A percentile compares a stretch with the other conserved stretches of the same genome.
Conservation (phyloP, 2,888 invertebrate species). For the Ornithoptera priamus region DNA sequence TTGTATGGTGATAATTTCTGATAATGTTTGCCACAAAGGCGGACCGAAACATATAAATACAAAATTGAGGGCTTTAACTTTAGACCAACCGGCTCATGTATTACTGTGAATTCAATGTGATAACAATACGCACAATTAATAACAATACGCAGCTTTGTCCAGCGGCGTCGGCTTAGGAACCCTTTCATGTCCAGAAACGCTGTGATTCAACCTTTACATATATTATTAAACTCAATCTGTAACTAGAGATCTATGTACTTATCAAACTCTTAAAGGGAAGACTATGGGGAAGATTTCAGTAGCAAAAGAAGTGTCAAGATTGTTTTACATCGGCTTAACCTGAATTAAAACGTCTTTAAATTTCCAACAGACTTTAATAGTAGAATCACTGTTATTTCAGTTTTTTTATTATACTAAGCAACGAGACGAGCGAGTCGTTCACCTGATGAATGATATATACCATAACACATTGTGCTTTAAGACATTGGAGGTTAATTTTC, state of each 20-base stretch:
- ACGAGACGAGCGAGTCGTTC: too few relatives aligned
- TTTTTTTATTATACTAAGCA: too few relatives aligned
- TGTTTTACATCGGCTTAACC: background rate
- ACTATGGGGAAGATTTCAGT: background rate
- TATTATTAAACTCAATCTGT: background rate
- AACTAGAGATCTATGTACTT: background rate
- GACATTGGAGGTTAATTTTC: too few relatives aligned
- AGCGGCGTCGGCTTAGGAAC: background rate
- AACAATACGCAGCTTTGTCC: background rate
- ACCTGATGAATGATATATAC: too few relatives aligned
- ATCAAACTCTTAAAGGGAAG: background rate
- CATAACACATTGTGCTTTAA: too few relatives aligned
- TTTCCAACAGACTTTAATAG: background rate
- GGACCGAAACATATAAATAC: slow-evolving; percentile 12
- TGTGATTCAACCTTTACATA: background rate
- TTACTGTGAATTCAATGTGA: slow-evolving; percentile 9
- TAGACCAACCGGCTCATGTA: background rate
- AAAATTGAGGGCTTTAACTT: slow-evolving; percentile 5
- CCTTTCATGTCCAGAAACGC: background rate
- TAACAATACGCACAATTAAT: slow-evolving; percentile 11
- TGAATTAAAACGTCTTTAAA: background rate
- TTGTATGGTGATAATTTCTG: slow-evolving; percentile 8
- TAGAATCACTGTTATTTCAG: too few relatives aligned
- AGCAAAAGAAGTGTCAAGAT: too few relatives aligned
- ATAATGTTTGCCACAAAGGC: slow-evolving; percentile 10